Base-by-base conservation (phyloP, 2,797 vertebrate genomes). In the Microchirus variegatus region DNA sequence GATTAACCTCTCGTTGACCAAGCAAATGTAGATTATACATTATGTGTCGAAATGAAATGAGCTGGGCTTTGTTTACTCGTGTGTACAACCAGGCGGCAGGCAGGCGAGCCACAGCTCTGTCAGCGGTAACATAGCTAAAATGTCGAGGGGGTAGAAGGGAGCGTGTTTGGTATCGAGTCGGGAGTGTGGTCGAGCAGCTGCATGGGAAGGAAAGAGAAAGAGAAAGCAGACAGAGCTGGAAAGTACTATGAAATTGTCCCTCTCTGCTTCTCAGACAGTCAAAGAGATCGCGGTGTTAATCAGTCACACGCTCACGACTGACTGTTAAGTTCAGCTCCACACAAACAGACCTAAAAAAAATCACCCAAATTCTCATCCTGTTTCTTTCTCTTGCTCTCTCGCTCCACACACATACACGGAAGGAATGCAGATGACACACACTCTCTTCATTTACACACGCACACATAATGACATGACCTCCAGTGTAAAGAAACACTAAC, bases 1-100 rank as follows among this genome's bases (percentile, higher is more conserved):
- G 78, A 88, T 90, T 87, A 90, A 88, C 86, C 86, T 88, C 82
- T 84, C 66, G 18, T 86, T 89, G 86, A 87, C 87, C 91, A 87
- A 69, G 77, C 69, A 81, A 86, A 84, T 75, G 79, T 48, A 84
- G 83, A 90, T 91, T 77, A 87, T 87, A 87, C 85, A 66, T 88
- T 84, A 83, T 51, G 69, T n/a, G 66, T 72, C 66, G 31, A 62
- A 81, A 86, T 79, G 66, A 82, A 89, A 89, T 76, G 82, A 85
- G 74, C 73, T 67, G 55, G 56, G 49, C 64, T 83, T 88, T 84
- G 80, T 90, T 90, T 89, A 86, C 82, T 78, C 22, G 12, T 82
- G 76, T 79, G 78, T 26, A 18, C 61, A 59, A 70, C 67, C 69
- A 63, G 83, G 70, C 67, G 82, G 82, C 81, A 68, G 74, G 77